Percentiles rank a stretch among this genome's conserved stretches.
phyloP scores from a whole-genome alignment of 2,113 vertebrate genomes.

The Leptosomus discolor region DNA sequence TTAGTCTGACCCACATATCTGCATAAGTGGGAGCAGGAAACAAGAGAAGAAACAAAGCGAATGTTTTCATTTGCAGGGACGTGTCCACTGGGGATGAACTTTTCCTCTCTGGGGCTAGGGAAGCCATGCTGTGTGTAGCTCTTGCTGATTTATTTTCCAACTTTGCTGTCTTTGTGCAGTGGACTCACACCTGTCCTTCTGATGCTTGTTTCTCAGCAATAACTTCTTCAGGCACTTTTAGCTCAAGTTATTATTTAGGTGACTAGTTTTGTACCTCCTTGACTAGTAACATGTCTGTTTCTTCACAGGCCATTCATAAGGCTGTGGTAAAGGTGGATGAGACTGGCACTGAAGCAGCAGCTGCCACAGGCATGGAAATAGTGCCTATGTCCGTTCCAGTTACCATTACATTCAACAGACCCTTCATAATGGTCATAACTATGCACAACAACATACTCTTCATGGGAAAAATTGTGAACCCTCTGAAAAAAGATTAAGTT shows the following conservation, averaged over 20 bases:
- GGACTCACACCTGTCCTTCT: background rate
- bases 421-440: conserved; percentile 77
- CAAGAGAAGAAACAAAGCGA: background rate
- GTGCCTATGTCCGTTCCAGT: conserved; percentile 82
- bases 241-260: background rate
- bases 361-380: conserved; percentile 74
- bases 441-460: conserved; percentile 71
- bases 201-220: background rate
- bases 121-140: background rate
- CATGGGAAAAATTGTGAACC: conserved; percentile 83
- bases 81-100: background rate
- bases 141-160: background rate
- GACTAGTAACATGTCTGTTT: conserved; percentile 9
- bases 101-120: background rate
- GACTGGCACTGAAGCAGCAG: conserved; percentile 83
- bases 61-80: background rate
- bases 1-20: background rate
- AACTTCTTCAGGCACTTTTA: background rate
- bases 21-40: background rate
- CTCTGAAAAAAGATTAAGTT: conserved; percentile 47
- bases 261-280: background rate
- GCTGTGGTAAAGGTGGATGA: conserved; percentile 87
- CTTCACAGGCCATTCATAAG: conserved; percentile 82
- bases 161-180: background rate
- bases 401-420: conserved; percentile 13